Conservation (phyloP, 2,888 invertebrate genomes). For the Chaitophorus viminalis region DNA sequence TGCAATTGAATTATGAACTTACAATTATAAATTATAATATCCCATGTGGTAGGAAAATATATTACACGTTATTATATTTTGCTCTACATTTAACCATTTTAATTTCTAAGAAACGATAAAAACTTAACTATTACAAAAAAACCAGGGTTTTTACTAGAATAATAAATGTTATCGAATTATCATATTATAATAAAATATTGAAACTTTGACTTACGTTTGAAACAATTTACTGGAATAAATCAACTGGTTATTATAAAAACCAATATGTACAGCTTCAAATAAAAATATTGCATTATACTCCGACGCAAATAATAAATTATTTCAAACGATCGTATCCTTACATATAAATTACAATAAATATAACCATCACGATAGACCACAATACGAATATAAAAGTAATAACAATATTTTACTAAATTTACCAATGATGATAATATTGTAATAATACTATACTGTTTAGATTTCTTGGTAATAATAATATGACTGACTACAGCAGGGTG, state of each 20-base stretch:
- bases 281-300: neutral
- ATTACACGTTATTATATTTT: too few relatives aligned
- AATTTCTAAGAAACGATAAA: too few relatives aligned
- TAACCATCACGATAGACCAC: neutral
- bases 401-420: neutral
- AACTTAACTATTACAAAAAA: too few relatives aligned
- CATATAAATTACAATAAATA: neutral
- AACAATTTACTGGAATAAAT: neutral
- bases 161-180: neutral
- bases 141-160: too few relatives aligned
- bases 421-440: neutral
- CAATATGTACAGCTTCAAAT: neutral
- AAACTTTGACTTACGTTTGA: neutral
- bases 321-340: neutral
- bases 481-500: neutral
- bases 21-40: too few relatives aligned
- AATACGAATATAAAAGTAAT: neutral
- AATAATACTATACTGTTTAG: neutral
- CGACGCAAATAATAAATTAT: neutral
- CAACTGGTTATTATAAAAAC: neutral
- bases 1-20: too few relatives aligned
- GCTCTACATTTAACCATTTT: too few relatives aligned
- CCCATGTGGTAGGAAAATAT: too few relatives aligned
- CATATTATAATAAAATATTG: neutral
- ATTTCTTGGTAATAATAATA: neutral